These are phyloP conservation scores for Yponomeuta malinellus DNA, from an alignment of 2,888 invertebrate genomes.

Conservation along the genomic window DNA sequence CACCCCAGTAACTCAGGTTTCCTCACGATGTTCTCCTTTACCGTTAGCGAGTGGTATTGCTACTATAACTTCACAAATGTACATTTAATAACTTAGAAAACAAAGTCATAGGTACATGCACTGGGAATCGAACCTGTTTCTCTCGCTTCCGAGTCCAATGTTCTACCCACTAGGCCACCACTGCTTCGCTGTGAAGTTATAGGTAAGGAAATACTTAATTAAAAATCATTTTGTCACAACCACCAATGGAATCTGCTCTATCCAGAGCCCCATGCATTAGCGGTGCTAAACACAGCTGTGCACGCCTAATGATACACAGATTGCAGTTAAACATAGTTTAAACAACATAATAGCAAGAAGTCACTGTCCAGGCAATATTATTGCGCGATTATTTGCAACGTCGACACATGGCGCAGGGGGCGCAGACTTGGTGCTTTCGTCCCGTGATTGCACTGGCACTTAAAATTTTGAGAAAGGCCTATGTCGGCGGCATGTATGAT, in stretches of 20 bases:
- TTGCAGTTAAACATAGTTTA: neutral
- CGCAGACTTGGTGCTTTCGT: neutral
- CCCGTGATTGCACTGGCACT: neutral
- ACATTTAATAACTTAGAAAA: too few species aligned
- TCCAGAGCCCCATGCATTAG: neutral
- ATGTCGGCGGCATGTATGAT: too few species aligned
- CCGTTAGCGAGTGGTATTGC: too few species aligned
- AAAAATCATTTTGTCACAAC: neutral
- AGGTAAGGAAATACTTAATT: neutral
- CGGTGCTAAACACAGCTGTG: neutral
- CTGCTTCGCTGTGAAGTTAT: too few species aligned
- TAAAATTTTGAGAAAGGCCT: too few species aligned
- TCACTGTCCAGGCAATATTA: slow-evolving; percentile 27
- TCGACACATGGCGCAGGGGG: slow-evolving; percentile 11
- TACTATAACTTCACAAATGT: too few species aligned
- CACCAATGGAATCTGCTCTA: neutral
- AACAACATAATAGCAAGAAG: slow-evolving; percentile 1
- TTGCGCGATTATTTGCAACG: slow-evolving; percentile 33
- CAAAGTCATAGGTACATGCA: too few species aligned
- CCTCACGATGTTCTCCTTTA: too few species aligned
- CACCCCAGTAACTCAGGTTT: too few species aligned
- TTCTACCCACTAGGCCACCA: too few species aligned
- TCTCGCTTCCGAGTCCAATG: too few species aligned
- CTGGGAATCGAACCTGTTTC: too few species aligned
- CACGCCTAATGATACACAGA: neutral